Conservation (phyloP, 2,797 vertebrate species). For the Pangasius larnaudii region DNA sequence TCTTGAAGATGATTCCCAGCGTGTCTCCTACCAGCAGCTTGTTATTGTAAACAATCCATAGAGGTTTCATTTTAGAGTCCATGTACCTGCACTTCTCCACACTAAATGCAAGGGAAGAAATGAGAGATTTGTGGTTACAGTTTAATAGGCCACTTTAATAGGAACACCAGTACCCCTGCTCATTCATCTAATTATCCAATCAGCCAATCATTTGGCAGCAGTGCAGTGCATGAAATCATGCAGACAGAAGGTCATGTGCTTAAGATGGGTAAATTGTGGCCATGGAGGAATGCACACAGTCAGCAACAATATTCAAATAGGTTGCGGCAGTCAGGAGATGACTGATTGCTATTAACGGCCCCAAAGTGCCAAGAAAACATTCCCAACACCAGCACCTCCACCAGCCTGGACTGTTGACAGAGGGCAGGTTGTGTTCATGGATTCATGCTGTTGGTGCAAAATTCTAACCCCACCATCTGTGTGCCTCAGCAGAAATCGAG, state of each 20-base stretch:
- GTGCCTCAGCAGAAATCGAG: background rate
- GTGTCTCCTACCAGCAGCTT: constrained; percentile 89
- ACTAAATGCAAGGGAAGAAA: constrained; percentile 70
- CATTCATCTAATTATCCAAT: background rate
- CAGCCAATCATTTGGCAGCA: background rate
- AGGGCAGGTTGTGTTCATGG: background rate
- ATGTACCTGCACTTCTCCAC: constrained; percentile 96
- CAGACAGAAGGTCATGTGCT: background rate
- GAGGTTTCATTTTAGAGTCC: constrained; percentile 99
- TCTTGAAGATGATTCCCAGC: constrained; percentile 96
- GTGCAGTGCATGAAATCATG: background rate
- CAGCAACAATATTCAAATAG: background rate
- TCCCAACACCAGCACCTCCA: background rate
- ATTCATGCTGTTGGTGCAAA: background rate
- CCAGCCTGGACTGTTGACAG: background rate
- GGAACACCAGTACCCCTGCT: background rate
- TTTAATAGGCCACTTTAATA: background rate
- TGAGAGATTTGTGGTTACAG: background rate
- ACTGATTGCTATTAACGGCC: background rate
- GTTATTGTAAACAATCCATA: constrained; percentile 98
- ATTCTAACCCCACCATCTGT: background rate
- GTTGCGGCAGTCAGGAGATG: background rate
- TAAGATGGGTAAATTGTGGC: background rate
- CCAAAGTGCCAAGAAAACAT: background rate
- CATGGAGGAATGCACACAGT: background rate